Base-by-base conservation (phyloP, 2,797 vertebrate species). In the Sebastolobus alascanus region DNA sequence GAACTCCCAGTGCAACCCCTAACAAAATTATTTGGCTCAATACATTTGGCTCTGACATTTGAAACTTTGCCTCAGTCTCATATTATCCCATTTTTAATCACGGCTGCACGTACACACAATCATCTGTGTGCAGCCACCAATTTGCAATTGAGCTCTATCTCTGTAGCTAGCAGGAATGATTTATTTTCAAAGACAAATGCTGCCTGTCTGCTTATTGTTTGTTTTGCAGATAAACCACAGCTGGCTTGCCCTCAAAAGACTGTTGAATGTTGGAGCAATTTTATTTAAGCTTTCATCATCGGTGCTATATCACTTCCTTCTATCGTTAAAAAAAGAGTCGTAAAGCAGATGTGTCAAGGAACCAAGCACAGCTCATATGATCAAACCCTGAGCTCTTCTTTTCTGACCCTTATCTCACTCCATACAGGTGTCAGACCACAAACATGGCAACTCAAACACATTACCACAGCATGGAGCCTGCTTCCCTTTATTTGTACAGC, bases 401-500 rank as follows among this genome's bases (percentile, higher is more conserved):
- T 70, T 88, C 72, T 83, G 86, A 87, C 75, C 78, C 89, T 91
- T 93, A 92, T 94, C 90, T 91, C 76, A n/a, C 67, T 70, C 10
- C 35, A 20, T 72, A 76, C 92, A 94, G 90, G 89, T 90, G 92
- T 91, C 75, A 35, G n/a, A 81, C 74, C 63, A 73, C 80, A 90
- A 93, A 94, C 91, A 90, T 63, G 69, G 83, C 82, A 86, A 71
- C 79, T 82, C 77, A 73, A 89, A 91, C 83, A 75, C 80, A 86
- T 66, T 61, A 60, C 81, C 89, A 66, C 89, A 80, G 84, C 73
- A 50, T 84, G 84, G 85, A 78, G 16, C 63, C 74, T 75, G 83
- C 69, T 77, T 67, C 87, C 70, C 82, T 65, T 86, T 96, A 90
- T 95, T 96, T 94, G 90, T 82, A 85, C 95, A 96, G 95, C 92